phyloP scores from a whole-genome alignment of 2,797 vertebrate genomes.

The Pantherophis vulpinus region DNA sequence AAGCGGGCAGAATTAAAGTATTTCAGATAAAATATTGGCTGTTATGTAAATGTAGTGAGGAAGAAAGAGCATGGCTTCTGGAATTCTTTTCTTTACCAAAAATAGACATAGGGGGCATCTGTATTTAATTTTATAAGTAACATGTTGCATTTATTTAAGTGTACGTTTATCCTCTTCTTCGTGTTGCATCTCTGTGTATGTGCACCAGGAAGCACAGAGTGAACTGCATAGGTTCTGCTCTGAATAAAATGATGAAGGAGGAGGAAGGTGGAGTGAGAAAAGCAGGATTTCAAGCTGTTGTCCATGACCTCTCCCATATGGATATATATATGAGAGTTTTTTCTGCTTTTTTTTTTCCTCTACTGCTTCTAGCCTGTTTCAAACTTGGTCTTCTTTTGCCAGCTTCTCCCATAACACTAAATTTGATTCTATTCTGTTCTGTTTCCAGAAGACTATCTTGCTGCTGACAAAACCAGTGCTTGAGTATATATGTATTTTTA shows the following conservation, averaged over 20 bases:
- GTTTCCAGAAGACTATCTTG: not conserved
- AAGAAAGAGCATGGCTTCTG: not conserved
- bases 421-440: not conserved
- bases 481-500: not conserved
- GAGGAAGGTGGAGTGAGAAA: not conserved
- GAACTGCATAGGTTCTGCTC: not conserved
- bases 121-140: not conserved
- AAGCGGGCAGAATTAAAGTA: not conserved
- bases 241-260: not conserved
- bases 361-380: not conserved
- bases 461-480: not conserved
- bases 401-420: not conserved
- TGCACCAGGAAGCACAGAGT: not conserved
- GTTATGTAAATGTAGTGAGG: not conserved
- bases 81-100: not conserved
- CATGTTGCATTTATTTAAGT: not conserved
- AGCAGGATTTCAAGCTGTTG: not conserved
- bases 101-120: not conserved
- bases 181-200: not conserved
- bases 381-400: not conserved
- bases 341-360: not conserved
- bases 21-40: not conserved
- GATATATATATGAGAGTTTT: not conserved
- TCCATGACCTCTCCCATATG: not conserved
- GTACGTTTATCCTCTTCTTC: not conserved